Base-by-base conservation (phyloP, 2,888 invertebrate species). In the Diarsia mendica region DNA sequence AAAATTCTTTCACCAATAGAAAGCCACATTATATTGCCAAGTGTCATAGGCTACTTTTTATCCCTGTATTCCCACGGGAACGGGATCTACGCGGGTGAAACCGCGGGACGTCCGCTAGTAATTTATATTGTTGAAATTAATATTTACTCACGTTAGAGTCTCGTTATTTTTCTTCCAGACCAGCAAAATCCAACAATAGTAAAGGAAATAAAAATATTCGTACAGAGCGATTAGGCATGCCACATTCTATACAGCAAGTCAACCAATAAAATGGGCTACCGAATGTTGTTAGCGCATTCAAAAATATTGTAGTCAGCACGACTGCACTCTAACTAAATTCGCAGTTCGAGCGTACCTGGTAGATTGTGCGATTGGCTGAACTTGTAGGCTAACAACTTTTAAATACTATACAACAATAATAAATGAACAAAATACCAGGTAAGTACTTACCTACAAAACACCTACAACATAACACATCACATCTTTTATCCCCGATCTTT, bases 281-380 rank as follows among this genome's bases (percentile, higher is more conserved):
- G 28, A 76, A 79, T 76, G 39, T 64, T 51, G 82, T 76, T 67
- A 79, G 67, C 51, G 64, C n/a, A 39, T 82, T 82, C 39, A 82
- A 81, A 79, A 82, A 58, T 33, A 39, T 53, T 67, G 51, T 51
- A 68, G n/a, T 67, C 49, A 10, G 76, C 46, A 10, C 46, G 67
- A 64, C 76, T 82, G 67, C 63, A 67, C 18, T 33, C 23, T 11
- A 67, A 80, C 33, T 58, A 53, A 6, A 48, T 82, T 67, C 39
- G 51, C 33, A 44, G n/a, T 64, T 46, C 20, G 28, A 64, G 46
- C 46, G 13, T 81, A 61, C 44, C n/a, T n/a, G 44, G n/a, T 63
- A 63, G n/a, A 44, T 76, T 51, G 55, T 46, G 11, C 18, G 48
- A 77, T 65, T 77, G 67, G 20, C 13, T 58, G 48, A 13, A 64